These are phyloP conservation scores for Gouania willdenowi DNA, from an alignment of 2,797 vertebrate species.

Conservation along the genomic window DNA sequence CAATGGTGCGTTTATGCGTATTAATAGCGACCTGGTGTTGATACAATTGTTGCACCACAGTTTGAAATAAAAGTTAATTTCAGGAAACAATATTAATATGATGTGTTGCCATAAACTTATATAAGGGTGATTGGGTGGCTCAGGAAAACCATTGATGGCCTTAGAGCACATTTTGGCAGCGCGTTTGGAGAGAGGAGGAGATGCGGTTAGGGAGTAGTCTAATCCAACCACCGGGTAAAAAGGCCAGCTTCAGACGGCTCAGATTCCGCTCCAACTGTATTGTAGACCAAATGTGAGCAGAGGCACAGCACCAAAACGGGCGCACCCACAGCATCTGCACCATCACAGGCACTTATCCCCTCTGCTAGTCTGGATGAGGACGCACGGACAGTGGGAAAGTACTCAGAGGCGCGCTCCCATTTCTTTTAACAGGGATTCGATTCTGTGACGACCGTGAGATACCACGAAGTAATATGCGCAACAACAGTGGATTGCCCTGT, in stretches of 20 bases:
- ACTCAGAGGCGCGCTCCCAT: constrained; percentile 32
- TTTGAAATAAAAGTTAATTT: background rate
- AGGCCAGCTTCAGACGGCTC: constrained; percentile 72
- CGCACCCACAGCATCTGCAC: constrained; percentile 59
- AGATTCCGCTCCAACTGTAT: constrained; percentile 70
- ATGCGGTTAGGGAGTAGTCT: constrained; percentile 77
- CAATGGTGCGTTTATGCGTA: background rate
- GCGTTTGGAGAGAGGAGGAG: constrained; percentile 73
- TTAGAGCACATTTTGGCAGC: constrained; percentile 48
- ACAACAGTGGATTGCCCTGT: constrained; percentile 60
- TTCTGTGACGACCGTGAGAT: constrained; percentile 63
- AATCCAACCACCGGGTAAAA: constrained; percentile 73
- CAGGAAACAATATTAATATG: background rate
- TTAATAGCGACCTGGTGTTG: background rate
- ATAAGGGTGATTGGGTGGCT: too few species aligned
- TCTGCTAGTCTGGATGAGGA: constrained; percentile 48
- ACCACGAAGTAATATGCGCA: constrained; percentile 68
- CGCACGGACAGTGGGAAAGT: constrained; percentile 27
- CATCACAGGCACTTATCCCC: constrained; percentile 41
- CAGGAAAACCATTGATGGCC: constrained; percentile 22
- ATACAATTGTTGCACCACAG: background rate
- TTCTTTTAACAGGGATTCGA: constrained; percentile 51
- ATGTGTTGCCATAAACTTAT: too few species aligned
- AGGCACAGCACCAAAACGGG: constrained; percentile 48
- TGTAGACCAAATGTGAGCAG: constrained; percentile 56